Evolutionary conservation across 2,888 invertebrate genomes (phyloP).

Genomic region (Cordilura impudica): DNA sequence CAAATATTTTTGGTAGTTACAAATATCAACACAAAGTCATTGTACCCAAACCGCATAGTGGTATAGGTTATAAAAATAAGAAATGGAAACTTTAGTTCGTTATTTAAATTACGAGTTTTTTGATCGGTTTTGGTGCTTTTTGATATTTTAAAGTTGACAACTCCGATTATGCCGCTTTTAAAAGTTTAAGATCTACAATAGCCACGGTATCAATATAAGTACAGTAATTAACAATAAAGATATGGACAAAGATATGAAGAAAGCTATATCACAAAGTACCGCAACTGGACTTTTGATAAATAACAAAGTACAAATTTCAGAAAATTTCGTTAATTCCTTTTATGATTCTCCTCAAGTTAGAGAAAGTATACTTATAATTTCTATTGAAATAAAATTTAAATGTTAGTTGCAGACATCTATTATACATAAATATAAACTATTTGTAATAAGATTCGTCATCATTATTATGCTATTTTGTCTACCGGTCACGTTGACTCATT

Average conservation of each 20-base stretch:
- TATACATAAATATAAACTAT: neutral
- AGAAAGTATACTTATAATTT: neutral
- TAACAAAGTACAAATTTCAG: neutral
- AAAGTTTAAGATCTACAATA: too few species aligned
- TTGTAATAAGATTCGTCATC: neutral
- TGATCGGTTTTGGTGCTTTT: too few species aligned
- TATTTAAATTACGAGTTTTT: too few species aligned
- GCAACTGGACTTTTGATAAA: neutral
- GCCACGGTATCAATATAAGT: neutral
- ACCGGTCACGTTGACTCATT: neutral
- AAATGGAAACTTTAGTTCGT: too few species aligned
- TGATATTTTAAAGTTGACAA: too few species aligned
- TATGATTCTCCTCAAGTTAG: neutral
- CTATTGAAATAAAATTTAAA: neutral
- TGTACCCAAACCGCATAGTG: too few species aligned
- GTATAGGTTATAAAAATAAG: too few species aligned
- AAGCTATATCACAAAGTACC: neutral
- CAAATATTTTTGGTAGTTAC: too few species aligned
- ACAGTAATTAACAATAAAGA: neutral
- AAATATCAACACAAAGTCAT: too few species aligned
- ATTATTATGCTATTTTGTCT: neutral
- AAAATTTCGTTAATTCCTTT: neutral
- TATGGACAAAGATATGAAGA: neutral
- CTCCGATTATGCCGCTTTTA: too few species aligned
- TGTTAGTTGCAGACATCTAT: too few species aligned